Evolutionary conservation across 2,113 vertebrate genomes (phyloP).

Genomic region (Mesembrinibis cayennensis): DNA sequence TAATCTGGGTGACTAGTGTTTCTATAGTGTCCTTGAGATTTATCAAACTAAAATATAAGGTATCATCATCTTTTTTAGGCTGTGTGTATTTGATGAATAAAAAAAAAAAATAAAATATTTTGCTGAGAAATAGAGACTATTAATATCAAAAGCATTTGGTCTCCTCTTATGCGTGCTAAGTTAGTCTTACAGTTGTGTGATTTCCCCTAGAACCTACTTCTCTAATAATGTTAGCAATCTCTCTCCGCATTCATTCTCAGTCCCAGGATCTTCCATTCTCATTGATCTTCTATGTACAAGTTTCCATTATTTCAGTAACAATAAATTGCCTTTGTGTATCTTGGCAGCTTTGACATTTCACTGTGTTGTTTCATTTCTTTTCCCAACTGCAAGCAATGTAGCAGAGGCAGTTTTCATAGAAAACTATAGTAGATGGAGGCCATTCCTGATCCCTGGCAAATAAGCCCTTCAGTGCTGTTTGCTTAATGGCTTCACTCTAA

Average conservation of each 20-base stretch:
- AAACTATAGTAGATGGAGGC: neutral
- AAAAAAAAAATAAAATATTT: neutral
- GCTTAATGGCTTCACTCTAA: slow-evolving; percentile 8
- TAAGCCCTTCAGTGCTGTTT: neutral
- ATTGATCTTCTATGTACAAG: neutral
- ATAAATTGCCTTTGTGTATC: slow-evolving; percentile 4
- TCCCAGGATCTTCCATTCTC: neutral
- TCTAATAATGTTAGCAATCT: neutral
- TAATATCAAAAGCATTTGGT: neutral
- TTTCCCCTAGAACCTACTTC: neutral
- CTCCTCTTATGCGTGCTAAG: neutral
- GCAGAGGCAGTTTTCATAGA: neutral
- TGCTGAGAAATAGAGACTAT: neutral
- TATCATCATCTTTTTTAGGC: neutral
- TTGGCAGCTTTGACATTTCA: neutral
- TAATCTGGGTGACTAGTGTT: neutral
- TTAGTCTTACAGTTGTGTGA: neutral
- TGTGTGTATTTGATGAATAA: neutral
- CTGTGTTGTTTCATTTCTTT: slow-evolving; percentile 8
- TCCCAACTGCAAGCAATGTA: neutral
- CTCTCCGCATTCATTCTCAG: neutral
- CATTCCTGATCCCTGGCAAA: slow-evolving; percentile 3
- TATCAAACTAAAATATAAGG: neutral
- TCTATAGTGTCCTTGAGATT: neutral
- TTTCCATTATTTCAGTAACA: slow-evolving; percentile 10